Percentiles rank a stretch among this genome's conserved stretches.
phyloP scores from a whole-genome alignment of 1,140 invertebrate species.

The Littorina saxatilis region DNA sequence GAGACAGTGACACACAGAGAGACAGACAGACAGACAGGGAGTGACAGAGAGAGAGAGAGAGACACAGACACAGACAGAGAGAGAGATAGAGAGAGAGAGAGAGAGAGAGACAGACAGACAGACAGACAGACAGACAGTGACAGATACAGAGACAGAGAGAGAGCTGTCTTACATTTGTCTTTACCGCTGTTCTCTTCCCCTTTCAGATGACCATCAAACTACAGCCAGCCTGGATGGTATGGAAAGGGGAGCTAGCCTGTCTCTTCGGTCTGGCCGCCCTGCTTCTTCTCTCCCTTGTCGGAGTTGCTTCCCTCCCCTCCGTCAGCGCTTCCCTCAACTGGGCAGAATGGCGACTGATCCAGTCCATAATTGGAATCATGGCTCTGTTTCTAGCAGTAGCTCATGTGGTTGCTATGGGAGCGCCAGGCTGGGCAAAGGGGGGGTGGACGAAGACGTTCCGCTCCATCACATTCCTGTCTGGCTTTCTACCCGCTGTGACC shows the following conservation, averaged over 20 bases:
- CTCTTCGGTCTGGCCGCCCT: slow-evolving; percentile 65
- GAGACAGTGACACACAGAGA: no score
- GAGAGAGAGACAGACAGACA: no score
- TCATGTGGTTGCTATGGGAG: slow-evolving; percentile 65
- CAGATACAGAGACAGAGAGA: no score
- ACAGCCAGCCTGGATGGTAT: slow-evolving; percentile 60
- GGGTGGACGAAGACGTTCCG: slow-evolving; percentile 43
- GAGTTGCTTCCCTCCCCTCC: slow-evolving; percentile 64
- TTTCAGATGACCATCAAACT: no score
- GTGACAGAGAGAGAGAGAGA: no score
- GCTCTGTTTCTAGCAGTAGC: slow-evolving; percentile 57
- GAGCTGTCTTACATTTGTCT: no score
- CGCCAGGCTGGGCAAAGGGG: slow-evolving; percentile 59
- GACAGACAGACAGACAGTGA: no score
- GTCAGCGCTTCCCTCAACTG: slow-evolving; percentile 68
- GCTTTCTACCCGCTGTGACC: slow-evolving; percentile 60
- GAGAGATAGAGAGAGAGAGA: no score
- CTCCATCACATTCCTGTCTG: slow-evolving; percentile 65
- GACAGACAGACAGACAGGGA: no score
- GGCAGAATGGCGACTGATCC: slow-evolving; percentile 71
- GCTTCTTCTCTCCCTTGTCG: slow-evolving; percentile 59
- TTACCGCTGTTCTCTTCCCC: no score
- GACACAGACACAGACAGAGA: no score
- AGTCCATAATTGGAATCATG: slow-evolving; percentile 66
- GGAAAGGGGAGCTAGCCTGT: slow-evolving; percentile 67